Conservation (phyloP, 2,113 vertebrate genomes). For the Lates calcarifer region DNA sequence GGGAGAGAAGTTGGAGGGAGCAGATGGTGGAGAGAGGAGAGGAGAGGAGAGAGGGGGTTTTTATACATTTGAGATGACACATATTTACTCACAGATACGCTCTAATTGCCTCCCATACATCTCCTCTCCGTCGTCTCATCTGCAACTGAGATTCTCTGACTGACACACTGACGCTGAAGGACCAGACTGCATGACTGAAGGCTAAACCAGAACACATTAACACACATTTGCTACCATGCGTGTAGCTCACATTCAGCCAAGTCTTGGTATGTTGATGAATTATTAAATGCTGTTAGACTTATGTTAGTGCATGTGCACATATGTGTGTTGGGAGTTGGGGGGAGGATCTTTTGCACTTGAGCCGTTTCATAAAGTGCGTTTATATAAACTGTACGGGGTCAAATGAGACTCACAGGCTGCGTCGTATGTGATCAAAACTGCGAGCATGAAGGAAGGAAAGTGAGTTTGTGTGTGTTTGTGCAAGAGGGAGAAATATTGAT, state of each 20-base stretch:
- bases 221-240: constrained; percentile 12
- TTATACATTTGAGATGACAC: constrained; percentile 14
- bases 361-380: neutral
- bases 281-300: constrained; percentile 37
- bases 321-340: neutral
- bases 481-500: neutral
- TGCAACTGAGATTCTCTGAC: constrained; percentile 11
- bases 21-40: constrained; percentile 54
- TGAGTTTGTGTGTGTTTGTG: neutral
- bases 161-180: neutral
- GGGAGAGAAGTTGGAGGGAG: constrained; percentile 21
- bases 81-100: constrained; percentile 43
- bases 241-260: constrained; percentile 7
- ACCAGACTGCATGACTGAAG: neutral
- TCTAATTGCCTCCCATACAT: constrained; percentile 16
- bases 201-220: constrained; percentile 13
- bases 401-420: too few species aligned
- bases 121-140: neutral
- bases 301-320: neutral
- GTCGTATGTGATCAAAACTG: neutral
- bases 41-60: neutral
- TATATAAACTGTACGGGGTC: too few species aligned
- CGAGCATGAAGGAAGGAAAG: too few species aligned
- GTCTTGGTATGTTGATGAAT: constrained; percentile 36
- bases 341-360: neutral